Evolutionary conservation across 2,113 vertebrate species (phyloP), one percentile per base, ranked within the genome.

Genomic region (Myiozetetes cayanensis): DNA sequence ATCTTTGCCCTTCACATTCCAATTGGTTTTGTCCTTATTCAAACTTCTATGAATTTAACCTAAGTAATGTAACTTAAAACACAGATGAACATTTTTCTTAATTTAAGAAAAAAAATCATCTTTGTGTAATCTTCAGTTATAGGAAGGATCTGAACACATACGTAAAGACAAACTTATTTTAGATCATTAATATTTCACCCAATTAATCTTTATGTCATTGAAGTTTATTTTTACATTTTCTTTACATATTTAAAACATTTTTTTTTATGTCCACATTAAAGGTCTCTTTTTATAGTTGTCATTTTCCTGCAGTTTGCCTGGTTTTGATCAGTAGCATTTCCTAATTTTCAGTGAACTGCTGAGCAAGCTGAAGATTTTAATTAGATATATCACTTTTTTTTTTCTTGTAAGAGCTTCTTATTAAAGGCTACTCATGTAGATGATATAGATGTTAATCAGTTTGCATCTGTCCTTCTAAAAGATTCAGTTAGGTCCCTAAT

Each of bases 351-450:
- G 72, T 56, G 74, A 97, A 95, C 44, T 96, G 96, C 96, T 98
- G 96, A 97, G 93, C 85, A 96, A 96, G 93, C 89, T 95, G 72
- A 88, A 91, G 78, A 89, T 67, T 93, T 94, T 98, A 97, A 96
- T 93, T 97, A 87, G 86, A 94, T 96, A 75, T 86, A 96, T 86
- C 78, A 67, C 74, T 93, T 94, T 85, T 80, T 85, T 92, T 96
- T 97, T 93, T 85, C 94, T 93, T 85, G 25, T 68, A 91, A 65
- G 81, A 95, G 53, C 58, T 87, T 95, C 84, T 96, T 95, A 97
- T 96, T 97, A 97, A 95, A 91, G 89, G 71, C 75, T 95, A 71
- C 39, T 94, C 75, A 89, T 87, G 87, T 75, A 94, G 73, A 91
- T 81, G 62, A 93, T 85, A 83, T 31, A 95, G 92, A 91, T 89